phyloP scores from a whole-genome alignment of 2,888 invertebrate species.

The Microchrysa polita region DNA sequence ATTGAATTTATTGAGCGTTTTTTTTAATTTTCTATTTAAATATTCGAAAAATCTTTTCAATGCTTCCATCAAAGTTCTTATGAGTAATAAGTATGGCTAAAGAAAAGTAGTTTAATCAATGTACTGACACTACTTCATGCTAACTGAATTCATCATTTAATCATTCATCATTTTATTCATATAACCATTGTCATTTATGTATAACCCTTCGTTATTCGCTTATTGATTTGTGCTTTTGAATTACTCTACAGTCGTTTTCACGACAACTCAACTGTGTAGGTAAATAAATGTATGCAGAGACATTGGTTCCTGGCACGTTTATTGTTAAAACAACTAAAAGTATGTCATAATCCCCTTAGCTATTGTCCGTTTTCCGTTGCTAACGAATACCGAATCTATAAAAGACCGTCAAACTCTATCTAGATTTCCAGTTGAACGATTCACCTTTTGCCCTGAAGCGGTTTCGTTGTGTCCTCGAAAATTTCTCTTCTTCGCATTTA shows the following conservation, averaged over 20 bases:
- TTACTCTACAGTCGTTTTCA: neutral
- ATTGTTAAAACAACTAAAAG: slow-evolving; percentile 18
- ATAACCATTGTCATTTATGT: neutral
- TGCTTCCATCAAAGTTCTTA: no score
- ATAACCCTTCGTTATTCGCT: neutral
- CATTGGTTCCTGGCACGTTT: slow-evolving; percentile 33
- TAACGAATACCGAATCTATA: slow-evolving; percentile 22
- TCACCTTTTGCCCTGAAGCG: neutral
- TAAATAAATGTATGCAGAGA: slow-evolving; percentile 34
- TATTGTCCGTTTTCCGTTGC: slow-evolving; percentile 28
- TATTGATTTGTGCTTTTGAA: neutral
- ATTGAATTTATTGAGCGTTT: no score
- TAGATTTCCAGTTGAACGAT: slow-evolving; percentile 18
- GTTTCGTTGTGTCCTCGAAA: neutral
- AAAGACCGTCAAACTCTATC: slow-evolving; percentile 9
- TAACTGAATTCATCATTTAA: neutral
- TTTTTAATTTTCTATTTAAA: no score
- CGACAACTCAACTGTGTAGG: neutral
- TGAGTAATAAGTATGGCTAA: no score
- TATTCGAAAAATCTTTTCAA: no score
- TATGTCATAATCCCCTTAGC: neutral
- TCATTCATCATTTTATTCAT: neutral
- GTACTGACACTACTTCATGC: no score
- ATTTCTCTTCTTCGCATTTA: neutral
- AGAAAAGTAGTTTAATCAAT: no score